Evolutionary conservation across 53 echinoderm and acorn worm genomes (phyloP), one percentile per base, ranked within the genome.

Genomic region (Echinarachnius parma): DNA sequence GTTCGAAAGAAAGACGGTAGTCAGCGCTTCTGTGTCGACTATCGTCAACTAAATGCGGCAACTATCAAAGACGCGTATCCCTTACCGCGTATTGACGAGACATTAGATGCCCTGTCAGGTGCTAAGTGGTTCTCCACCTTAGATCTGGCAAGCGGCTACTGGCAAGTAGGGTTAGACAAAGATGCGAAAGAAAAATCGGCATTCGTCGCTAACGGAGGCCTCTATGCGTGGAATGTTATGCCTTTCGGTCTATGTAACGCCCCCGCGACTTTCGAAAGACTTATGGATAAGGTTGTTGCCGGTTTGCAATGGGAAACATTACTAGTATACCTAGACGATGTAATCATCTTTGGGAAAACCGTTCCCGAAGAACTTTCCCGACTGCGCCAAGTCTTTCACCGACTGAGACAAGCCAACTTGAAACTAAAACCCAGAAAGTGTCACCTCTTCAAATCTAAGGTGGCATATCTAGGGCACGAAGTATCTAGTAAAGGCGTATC

Each of bases 361-460:
- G 55, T 80, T 9, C 54, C 75, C 3, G 77, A 76, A 18, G 66
- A 75, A 27, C 14, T 66, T 0, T 14, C 14, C 14, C 20, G 76
- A 20, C 16, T 80, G 10, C 27, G 26, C 34, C 28, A 36, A 4
- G 74, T 79, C 0, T 60, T 84, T 34, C 13, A 61, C 13, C 48
- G 84, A 16, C 62, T 84, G 11, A 31, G 42, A 8, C 28, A 47
- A 34, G 84, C 84, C 0, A 52, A 52, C 31, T 33, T 84, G 7
- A 84, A 78, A 30, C 50, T 84, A 31, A 78, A 70, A 33, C 78
- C 78, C 21, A 48, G 25, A 14, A 81, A 81, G 31, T 81, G 75
- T 44, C 4, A 61, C 39, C 45, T 81, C 3, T 81, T 82, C 60
- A 53, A 37, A 56, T 20, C 34, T 7, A 39, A 76, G 37, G 76